phyloP scores from a whole-genome alignment of 2,113 vertebrate species.

The Eurystomus gularis region DNA sequence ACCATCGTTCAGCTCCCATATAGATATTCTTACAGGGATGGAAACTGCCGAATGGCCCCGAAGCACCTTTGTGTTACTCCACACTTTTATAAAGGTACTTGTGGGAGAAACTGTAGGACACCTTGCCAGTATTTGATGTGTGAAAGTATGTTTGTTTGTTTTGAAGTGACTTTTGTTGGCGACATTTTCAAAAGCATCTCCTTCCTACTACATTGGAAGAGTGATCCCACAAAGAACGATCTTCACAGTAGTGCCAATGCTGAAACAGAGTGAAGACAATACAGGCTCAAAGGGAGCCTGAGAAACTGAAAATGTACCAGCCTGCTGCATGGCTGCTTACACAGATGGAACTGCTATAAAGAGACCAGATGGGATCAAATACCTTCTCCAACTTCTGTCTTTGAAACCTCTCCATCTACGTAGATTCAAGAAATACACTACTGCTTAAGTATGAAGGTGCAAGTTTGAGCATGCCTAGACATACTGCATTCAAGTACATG shows the following conservation, averaged over 20 bases:
- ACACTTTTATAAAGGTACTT: neutral
- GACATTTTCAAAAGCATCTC: neutral
- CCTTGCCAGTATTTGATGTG: neutral
- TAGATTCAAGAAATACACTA: neutral
- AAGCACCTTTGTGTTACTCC: neutral
- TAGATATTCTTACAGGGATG: neutral
- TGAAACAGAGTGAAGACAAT: neutral
- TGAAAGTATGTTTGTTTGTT: neutral
- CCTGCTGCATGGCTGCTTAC: neutral
- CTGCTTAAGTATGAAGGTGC: neutral
- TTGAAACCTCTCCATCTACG: conserved; percentile 2
- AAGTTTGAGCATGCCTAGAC: conserved; percentile 1
- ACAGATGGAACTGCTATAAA: neutral
- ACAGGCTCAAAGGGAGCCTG: neutral
- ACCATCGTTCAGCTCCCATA: neutral
- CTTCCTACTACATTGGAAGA: neutral
- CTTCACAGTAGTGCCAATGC: neutral
- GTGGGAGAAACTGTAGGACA: neutral
- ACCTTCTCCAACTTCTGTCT: neutral
- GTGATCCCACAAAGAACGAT: neutral
- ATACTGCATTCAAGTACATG: neutral
- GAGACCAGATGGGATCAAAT: neutral
- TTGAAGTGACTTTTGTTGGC: neutral
- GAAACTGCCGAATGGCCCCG: neutral
- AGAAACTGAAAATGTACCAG: neutral